Conservation (phyloP, 1,140 invertebrate genomes). For the Saxidomus purpurata region DNA sequence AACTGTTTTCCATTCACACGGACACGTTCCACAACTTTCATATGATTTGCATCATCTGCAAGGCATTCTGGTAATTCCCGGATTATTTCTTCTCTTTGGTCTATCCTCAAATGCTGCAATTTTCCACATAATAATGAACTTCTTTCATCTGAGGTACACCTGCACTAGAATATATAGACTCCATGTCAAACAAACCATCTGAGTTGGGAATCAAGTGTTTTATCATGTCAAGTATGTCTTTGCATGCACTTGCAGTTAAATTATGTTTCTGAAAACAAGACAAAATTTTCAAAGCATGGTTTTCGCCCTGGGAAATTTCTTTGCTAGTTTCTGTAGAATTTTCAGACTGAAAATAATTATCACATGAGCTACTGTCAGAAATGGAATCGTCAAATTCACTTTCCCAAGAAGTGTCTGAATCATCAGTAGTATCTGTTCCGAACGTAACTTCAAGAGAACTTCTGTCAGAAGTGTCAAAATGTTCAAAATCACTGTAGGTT, state of each 20-base stretch:
- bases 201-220: conserved; percentile 46
- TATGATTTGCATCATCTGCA: conserved; percentile 5
- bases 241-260: conserved; percentile 35
- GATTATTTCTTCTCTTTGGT: conserved; percentile 25
- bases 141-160: conserved; percentile 43
- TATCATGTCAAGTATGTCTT: conserved; percentile 32
- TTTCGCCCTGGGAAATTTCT: conserved; percentile 43
- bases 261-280: conserved; percentile 47
- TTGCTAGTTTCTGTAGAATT: conserved; percentile 34
- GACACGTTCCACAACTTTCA: conserved; percentile 40
- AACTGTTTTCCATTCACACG: conserved; percentile 39
- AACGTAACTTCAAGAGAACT: conserved; percentile 45
- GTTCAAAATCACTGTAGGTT: conserved; percentile 42
- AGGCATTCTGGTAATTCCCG: conserved; percentile 34
- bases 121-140: conserved; percentile 58
- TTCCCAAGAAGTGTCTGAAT: conserved; percentile 31
- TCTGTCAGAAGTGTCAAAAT: conserved; percentile 30
- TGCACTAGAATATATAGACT: conserved; percentile 37
- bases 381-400: conserved; percentile 35
- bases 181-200: conserved; percentile 38
- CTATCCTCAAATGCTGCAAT: conserved; percentile 15
- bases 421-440: conserved; percentile 33
- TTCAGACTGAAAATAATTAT: conserved; percentile 40
- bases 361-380: conserved; percentile 18
- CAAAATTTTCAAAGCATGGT: conserved; percentile 38